Percentiles rank a stretch among this genome's conserved stretches.
These are phyloP conservation scores for Urosaurus nigricauda DNA, from an alignment of 2,797 vertebrate species.

Conservation along the genomic window DNA sequence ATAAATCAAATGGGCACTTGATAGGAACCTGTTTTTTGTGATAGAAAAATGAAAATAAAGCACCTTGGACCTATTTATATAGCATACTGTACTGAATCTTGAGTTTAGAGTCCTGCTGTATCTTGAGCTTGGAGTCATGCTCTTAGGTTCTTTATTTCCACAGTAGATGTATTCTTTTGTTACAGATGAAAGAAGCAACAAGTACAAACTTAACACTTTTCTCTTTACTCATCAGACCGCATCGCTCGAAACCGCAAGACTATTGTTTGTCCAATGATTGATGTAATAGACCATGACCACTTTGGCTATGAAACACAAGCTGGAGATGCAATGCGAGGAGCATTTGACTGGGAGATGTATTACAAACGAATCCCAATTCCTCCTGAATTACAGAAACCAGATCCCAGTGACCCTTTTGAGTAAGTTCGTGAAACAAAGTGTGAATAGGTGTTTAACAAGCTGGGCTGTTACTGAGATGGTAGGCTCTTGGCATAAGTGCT, in stretches of 20 bases:
- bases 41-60: not conserved
- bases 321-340: slow-evolving; percentile 95
- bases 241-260: slow-evolving; percentile 93
- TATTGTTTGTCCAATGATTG: slow-evolving; percentile 97
- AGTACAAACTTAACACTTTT: slow-evolving; percentile 50
- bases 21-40: not conserved
- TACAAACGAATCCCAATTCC: slow-evolving; percentile 98
- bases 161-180: slow-evolving; percentile 25
- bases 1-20: not conserved
- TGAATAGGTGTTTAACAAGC: slow-evolving; percentile 42
- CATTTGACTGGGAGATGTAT: slow-evolving; percentile 99
- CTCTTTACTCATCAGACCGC: slow-evolving; percentile 83
- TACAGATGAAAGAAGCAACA: not conserved
- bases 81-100: too few relatives aligned
- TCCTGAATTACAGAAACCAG: slow-evolving; percentile 85
- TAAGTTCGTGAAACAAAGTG: slow-evolving; percentile 77
- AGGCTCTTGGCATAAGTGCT: slow-evolving; percentile 42
- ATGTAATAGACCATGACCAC: slow-evolving; percentile 95
- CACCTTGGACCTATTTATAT: not conserved
- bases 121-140: not conserved
- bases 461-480: slow-evolving; percentile 36
- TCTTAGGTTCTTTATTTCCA: not conserved
- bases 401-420: slow-evolving; percentile 94
- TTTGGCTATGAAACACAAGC: slow-evolving; percentile 96
- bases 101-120: not conserved